Conservation (phyloP, 2,888 invertebrate genomes). For the Thyatira batis region DNA sequence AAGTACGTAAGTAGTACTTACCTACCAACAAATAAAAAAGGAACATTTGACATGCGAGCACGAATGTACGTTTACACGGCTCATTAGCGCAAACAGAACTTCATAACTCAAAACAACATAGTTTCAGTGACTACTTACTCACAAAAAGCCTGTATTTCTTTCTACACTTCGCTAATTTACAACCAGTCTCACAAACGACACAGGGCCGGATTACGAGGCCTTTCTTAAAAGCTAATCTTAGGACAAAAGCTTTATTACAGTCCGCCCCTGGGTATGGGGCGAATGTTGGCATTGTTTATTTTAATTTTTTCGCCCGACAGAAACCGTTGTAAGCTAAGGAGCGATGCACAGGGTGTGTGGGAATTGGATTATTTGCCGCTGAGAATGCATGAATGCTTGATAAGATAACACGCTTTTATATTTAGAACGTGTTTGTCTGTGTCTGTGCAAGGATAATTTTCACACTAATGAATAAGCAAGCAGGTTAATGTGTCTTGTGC, state of each 20-base stretch:
- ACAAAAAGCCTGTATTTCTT: slow-evolving; percentile 16
- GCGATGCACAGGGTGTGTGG: slow-evolving; percentile 44
- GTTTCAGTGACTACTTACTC: not conserved
- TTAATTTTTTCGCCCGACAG: slow-evolving; percentile 74
- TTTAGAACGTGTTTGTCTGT: too few relatives aligned
- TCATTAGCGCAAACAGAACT: not conserved
- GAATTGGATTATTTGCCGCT: not conserved
- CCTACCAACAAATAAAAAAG: too few relatives aligned
- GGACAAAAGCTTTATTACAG: slow-evolving; percentile 78
- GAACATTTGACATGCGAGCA: too few relatives aligned
- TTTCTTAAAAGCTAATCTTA: slow-evolving; percentile 81
- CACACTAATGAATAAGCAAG: too few relatives aligned
- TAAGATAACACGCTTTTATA: too few relatives aligned
- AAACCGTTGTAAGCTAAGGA: slow-evolving; percentile 17
- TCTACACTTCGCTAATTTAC: slow-evolving; percentile 12
- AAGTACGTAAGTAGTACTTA: too few relatives aligned
- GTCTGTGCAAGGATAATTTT: too few relatives aligned
- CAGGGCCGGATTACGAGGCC: slow-evolving; percentile 49
- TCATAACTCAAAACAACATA: not conserved
- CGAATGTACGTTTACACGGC: not conserved
- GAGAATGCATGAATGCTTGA: not conserved
- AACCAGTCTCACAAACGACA: slow-evolving; percentile 43
- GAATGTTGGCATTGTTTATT: slow-evolving; percentile 75
- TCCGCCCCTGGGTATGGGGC: slow-evolving; percentile 71
- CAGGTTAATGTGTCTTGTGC: too few relatives aligned